phyloP scores from a whole-genome alignment of 2,113 vertebrate species.

The Crotalus tigris region DNA sequence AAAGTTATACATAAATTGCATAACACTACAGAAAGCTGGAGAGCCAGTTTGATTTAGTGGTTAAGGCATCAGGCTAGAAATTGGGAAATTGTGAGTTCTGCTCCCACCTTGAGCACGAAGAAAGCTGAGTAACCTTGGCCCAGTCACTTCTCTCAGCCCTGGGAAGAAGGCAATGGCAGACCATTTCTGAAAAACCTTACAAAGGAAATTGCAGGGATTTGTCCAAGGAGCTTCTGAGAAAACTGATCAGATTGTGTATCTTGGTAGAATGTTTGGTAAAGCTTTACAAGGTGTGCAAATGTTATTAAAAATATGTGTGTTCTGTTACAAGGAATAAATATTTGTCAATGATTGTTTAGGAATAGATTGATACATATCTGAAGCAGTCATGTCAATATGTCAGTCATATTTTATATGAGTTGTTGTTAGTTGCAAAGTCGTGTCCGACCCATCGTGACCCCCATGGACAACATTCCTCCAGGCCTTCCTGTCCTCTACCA shows the following conservation, averaged over 20 bases:
- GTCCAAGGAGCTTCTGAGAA: neutral
- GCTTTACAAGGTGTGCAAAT: neutral
- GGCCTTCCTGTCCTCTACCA: no score
- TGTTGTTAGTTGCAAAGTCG: no score
- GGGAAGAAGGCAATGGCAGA: neutral
- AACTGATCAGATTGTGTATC: neutral
- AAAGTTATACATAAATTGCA: neutral
- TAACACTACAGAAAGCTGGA: neutral
- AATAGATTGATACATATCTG: neutral
- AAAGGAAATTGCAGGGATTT: neutral
- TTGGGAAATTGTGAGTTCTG: neutral
- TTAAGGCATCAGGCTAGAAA: neutral
- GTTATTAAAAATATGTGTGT: neutral
- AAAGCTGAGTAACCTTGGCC: neutral
- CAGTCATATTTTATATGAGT: no score
- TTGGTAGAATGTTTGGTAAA: neutral
- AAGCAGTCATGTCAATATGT: neutral
- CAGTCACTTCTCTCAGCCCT: neutral
- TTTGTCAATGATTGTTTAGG: neutral
- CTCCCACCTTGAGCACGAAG: neutral
- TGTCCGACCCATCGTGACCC: no score
- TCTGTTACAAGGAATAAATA: neutral
- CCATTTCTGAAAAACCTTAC: neutral
- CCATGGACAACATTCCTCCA: no score
- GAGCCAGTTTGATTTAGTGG: neutral